These are phyloP conservation scores for Pentamera pediparva DNA, from an alignment of 53 echinoderm and acorn worm genomes.

Conservation along the genomic window DNA sequence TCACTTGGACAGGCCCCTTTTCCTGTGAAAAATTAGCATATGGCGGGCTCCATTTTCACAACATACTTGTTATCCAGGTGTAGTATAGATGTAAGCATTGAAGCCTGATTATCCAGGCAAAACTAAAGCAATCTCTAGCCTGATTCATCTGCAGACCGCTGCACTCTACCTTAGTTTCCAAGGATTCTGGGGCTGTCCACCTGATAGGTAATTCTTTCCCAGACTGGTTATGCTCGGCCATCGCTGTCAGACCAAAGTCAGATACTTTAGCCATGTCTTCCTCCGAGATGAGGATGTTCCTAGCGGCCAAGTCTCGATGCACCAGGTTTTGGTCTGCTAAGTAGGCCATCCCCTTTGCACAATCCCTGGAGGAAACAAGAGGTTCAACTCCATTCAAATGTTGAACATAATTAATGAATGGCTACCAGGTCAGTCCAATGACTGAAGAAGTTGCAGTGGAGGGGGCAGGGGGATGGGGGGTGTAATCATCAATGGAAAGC, in stretches of 20 bases:
- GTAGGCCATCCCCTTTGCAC: slow-evolving; percentile 81
- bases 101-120: too few relatives aligned
- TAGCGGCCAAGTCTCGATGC: slow-evolving; percentile 91
- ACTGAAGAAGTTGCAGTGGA: background rate
- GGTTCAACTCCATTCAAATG: background rate
- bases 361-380: slow-evolving; percentile 42
- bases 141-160: too few relatives aligned
- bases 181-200: slow-evolving; percentile 69
- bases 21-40: too few relatives aligned
- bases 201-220: slow-evolving; percentile 69
- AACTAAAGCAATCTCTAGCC: too few relatives aligned
- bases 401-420: background rate
- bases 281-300: slow-evolving; percentile 93
- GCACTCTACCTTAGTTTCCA: slow-evolving; percentile 39
- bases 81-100: too few relatives aligned
- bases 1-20: too few relatives aligned
- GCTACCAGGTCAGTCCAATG: background rate
- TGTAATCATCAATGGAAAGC: background rate
- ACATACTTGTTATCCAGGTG: too few relatives aligned
- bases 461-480: background rate
- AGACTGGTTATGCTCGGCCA: slow-evolving; percentile 43
- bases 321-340: slow-evolving; percentile 74
- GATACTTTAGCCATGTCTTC: slow-evolving; percentile 94
- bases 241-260: slow-evolving; percentile 87
- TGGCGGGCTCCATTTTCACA: too few relatives aligned